Evolutionary conservation across 1,140 invertebrate species (phyloP), one percentile per base, ranked within the genome.

Genomic region (Papilio glaucus): DNA sequence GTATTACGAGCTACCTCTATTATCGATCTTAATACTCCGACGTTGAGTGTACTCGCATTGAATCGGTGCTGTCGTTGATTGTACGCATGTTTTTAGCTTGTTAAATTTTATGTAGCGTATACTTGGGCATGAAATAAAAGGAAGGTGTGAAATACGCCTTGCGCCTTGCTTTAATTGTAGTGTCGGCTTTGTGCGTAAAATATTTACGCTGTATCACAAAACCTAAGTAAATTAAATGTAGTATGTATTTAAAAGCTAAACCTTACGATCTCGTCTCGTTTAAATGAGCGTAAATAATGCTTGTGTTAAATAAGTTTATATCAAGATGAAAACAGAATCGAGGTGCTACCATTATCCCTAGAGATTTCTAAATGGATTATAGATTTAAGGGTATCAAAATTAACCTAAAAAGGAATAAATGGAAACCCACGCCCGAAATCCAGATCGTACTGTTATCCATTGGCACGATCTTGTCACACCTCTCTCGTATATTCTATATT

Each of bases 91-190:
- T 7, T 53, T 53, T n/a, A 6, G 45, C 45, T 53, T 53, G 45
- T 53, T 53, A 53, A 53, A n/a, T 18, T 53, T 53, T 53, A 24
- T 9, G 10, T 21, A 53, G 24, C 18, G 8, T 24, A 18, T 18
- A 18, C 42, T 49, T 18, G 42, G 12, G 6, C 6, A 41, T 41
- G 10, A 49, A 18, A 53, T 53, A 53, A 3, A 33, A 2, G 29
- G 15, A 49, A 49, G n/a, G 42, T 49, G 42, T 49, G 42, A 49
- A 49, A 49, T 49, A 21, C 6, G 15, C 42, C n/a, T n/a, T n/a
- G n/a, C n/a, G n/a, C n/a, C n/a, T n/a, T n/a, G n/a, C n/a, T 49
- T 49, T 49, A 49, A 49, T 49, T 49, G 42, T 49, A 49, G 42
- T 49, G 15, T 2, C 15, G 42, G 21, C 15, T 49, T 49, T 49